Evolutionary conservation across 2,797 vertebrate genomes (phyloP).

Genomic region (Myioborus miniatus): DNA sequence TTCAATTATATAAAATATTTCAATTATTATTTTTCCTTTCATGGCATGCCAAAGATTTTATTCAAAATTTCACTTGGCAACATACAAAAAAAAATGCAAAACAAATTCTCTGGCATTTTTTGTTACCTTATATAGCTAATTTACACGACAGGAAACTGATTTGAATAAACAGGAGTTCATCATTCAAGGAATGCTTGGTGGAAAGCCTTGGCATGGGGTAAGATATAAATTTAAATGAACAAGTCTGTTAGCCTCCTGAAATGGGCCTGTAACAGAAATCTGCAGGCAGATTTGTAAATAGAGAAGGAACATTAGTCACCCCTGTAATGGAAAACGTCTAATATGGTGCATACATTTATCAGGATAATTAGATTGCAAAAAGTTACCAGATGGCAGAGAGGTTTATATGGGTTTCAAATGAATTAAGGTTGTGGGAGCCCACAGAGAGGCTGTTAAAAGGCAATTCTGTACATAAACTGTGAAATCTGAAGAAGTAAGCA

Average conservation of each 20-base stretch:
- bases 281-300: slow-evolving; percentile 43
- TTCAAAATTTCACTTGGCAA: neutral
- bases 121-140: neutral
- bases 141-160: neutral
- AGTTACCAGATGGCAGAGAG: slow-evolving; percentile 62
- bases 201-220: neutral
- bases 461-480: slow-evolving; percentile 50
- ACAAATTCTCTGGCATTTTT: neutral
- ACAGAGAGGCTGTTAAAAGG: slow-evolving; percentile 58
- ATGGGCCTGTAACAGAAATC: slow-evolving; percentile 19
- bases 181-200: neutral
- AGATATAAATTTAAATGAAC: slow-evolving; percentile 14
- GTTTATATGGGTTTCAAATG: slow-evolving; percentile 58
- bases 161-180: neutral
- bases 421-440: slow-evolving; percentile 49
- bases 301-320: slow-evolving; percentile 33
- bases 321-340: slow-evolving; percentile 43
- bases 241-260: neutral
- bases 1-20: neutral
- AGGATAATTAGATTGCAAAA: slow-evolving; percentile 53
- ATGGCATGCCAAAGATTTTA: neutral
- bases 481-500: slow-evolving; percentile 53
- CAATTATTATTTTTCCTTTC: neutral
- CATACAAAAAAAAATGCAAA: neutral
- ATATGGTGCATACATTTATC: slow-evolving; percentile 56